Percentiles rank a stretch among this genome's conserved stretches.
phyloP scores from a whole-genome alignment of 2,113 vertebrate genomes.

The Neogale vison region DNA sequence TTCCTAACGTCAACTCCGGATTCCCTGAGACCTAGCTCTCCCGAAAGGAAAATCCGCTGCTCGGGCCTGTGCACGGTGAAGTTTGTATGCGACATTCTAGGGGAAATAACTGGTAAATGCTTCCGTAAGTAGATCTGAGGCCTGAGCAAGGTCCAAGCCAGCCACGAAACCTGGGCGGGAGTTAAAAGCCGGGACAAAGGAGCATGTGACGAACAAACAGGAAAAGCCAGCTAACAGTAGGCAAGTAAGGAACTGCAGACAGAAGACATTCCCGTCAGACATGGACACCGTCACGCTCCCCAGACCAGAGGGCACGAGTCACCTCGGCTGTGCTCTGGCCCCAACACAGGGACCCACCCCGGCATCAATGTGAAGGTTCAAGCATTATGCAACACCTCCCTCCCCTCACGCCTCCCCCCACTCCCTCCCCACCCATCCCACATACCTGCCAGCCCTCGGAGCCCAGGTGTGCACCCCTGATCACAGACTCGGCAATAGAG shows the following conservation, averaged over 20 bases:
- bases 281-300: neutral
- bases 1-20: neutral
- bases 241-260: neutral
- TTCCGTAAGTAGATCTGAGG: neutral
- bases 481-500: neutral
- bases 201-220: neutral
- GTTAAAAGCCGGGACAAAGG: neutral
- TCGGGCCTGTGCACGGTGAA: neutral
- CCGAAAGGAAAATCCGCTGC: neutral
- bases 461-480: neutral
- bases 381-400: too few species aligned
- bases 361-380: neutral
- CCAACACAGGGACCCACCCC: neutral
- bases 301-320: neutral
- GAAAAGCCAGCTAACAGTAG: neutral
- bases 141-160: neutral
- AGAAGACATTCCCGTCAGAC: neutral
- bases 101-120: too few species aligned
- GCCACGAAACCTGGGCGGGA: neutral
- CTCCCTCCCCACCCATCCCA: neutral
- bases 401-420: too few species aligned
- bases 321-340: neutral
- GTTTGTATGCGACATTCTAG: neutral
- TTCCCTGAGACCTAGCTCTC: neutral
- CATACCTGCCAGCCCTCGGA: rapidly evolving